Percentiles rank a stretch among this genome's conserved stretches.
These are phyloP conservation scores for Catocala nupta DNA, from an alignment of 2,888 invertebrate genomes.

Conservation along the genomic window DNA sequence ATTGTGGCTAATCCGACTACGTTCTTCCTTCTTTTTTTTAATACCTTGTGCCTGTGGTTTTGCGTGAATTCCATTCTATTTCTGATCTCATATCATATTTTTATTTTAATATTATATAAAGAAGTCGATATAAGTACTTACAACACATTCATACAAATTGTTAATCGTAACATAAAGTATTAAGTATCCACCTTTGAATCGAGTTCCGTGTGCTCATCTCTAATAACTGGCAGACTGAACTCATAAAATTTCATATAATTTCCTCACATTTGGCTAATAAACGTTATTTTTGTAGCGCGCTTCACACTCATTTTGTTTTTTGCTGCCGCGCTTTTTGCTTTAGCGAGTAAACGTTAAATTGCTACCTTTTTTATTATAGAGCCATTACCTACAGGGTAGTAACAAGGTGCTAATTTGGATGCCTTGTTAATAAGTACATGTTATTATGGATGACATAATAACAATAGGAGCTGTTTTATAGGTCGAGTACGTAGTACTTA, in stretches of 20 bases:
- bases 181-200: neutral
- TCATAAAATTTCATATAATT: slow-evolving; percentile 13
- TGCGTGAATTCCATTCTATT: too few species aligned
- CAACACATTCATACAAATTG: too few species aligned
- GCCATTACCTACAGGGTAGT: slow-evolving; percentile 48
- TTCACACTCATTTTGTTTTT: slow-evolving; percentile 42
- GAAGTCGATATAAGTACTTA: too few species aligned
- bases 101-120: too few species aligned
- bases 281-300: slow-evolving; percentile 20
- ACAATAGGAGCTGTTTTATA: slow-evolving; percentile 5
- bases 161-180: neutral
- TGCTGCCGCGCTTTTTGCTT: slow-evolving; percentile 48
- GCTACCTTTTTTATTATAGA: slow-evolving; percentile 68
- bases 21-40: too few species aligned
- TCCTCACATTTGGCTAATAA: slow-evolving; percentile 15
- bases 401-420: slow-evolving; percentile 72
- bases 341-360: slow-evolving; percentile 65
- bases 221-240: neutral
- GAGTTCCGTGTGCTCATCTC: neutral
- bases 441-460: slow-evolving; percentile 14
- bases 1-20: too few species aligned
- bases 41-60: too few species aligned
- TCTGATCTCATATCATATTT: too few species aligned
- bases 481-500: neutral
- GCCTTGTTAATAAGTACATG: slow-evolving; percentile 40